Evolutionary conservation across 2,888 invertebrate species (phyloP), one percentile per base, ranked within the genome.

Genomic region (Eristalinus aeneus): DNA sequence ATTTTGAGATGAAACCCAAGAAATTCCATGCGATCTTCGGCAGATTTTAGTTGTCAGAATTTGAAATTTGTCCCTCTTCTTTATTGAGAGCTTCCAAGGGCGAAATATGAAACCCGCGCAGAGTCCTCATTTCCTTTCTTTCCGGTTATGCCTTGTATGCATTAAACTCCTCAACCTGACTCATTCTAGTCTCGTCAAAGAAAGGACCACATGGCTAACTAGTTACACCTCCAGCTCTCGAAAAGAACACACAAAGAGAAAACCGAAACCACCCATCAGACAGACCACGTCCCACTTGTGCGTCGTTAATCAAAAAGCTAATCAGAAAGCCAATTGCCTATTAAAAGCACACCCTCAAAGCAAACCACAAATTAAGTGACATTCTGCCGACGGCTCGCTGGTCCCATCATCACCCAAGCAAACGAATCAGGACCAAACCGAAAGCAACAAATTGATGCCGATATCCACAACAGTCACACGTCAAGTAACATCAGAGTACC

Each of bases 281-380:
- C 72, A 85, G 72, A 64, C 23, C 77, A 32, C 67, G 68, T 67
- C 63, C 39, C 36, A 11, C 20, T 22, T 82, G 56, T 31, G 56
- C 36, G 64, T 74, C 73, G 77, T 78, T 78, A 74, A 86, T 86
- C 74, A 77, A 78, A 76, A 82, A 67, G 74, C 77, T 82, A 71
- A 86, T 86, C 69, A 77, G 64, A 64, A 80, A 80, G 27, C 67
- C 85, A 85, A 80, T 72, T 80, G 61, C 74, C 71, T 77, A 82
- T 76, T 82, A 71, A 77, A 77, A 76, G 53, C 64, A 77, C 72
- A 81, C 53, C 31, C 69, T 64, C 71, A 54, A 74, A 78, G 64
- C 36, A 64, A 78, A 86, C 80, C 85, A 63, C 76, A 80, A 85
- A 73, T 80, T 69, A 80, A 76, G 72, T 82, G 82, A 69, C 76